Evolutionary conservation across 2,797 vertebrate species (phyloP).

Genomic region (Sebastes hopkinsi): DNA sequence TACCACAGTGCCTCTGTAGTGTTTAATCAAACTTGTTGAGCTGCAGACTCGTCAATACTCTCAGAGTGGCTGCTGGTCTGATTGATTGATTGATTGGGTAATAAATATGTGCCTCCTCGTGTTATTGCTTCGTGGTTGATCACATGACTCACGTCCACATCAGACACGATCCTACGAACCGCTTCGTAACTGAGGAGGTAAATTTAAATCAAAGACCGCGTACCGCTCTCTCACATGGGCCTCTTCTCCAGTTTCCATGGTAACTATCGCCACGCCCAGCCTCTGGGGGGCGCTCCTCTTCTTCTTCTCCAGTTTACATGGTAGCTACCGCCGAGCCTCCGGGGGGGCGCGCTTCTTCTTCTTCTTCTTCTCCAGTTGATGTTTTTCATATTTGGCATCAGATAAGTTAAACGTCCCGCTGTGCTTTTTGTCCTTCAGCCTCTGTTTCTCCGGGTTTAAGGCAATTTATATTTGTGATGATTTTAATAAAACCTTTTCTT

Average conservation of each 20-base stretch:
- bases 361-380: constrained; percentile 17
- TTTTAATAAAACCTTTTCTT: constrained; percentile 93
- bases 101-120: constrained; percentile 46
- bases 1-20: background rate
- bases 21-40: background rate
- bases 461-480: constrained; percentile 94
- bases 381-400: constrained; percentile 85
- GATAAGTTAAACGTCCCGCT: constrained; percentile 66
- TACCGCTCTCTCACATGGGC: constrained; percentile 18
- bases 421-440: constrained; percentile 77
- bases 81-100: background rate
- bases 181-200: constrained; percentile 30
- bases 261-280: constrained; percentile 53
- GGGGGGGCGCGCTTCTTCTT: too few species aligned
- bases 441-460: constrained; percentile 89
- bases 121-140: constrained; percentile 31
- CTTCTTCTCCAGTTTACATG: too few species aligned
- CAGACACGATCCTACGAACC: constrained; percentile 14
- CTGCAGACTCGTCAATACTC: background rate
- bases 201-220: constrained; percentile 17
- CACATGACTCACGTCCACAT: constrained; percentile 43
- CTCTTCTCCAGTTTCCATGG: constrained; percentile 30
- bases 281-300: constrained; percentile 32
- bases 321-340: background rate
- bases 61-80: background rate